These are phyloP conservation scores for Lagorchestes hirsutus DNA, from an alignment of 2,797 vertebrate species.

Conservation along the genomic window DNA sequence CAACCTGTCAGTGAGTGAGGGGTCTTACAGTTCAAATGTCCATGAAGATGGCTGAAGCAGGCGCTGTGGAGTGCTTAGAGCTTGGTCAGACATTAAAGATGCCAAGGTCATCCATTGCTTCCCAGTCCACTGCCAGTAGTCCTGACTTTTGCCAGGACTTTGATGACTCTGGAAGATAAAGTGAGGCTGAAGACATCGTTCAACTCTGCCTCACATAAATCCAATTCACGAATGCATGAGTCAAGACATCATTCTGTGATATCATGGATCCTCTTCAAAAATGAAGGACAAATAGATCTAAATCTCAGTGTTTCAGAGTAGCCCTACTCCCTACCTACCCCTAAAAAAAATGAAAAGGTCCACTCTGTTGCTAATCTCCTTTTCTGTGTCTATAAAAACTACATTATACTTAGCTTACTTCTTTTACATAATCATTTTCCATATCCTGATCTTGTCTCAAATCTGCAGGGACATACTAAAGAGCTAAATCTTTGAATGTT, in stretches of 20 bases:
- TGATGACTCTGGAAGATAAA: background rate
- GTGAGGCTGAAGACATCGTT: background rate
- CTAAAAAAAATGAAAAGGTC: background rate
- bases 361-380: background rate
- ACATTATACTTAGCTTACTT: background rate
- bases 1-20: no score
- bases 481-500: background rate
- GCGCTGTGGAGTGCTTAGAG: background rate
- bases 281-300: background rate
- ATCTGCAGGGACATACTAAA: background rate
- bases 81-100: background rate
- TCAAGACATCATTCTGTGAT: background rate
- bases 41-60: no score
- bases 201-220: background rate
- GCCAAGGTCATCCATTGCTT: no score
- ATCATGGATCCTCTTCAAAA: background rate
- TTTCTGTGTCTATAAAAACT: background rate
- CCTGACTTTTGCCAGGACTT: no score
- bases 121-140: no score
- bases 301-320: background rate
- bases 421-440: background rate
- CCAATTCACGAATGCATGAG: background rate
- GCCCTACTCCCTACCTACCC: background rate
- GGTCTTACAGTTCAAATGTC: no score
- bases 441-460: background rate